A percentile compares a stretch with the other conserved stretches of the same genome.
Evolutionary conservation across 1,140 invertebrate species (phyloP).

Genomic region (Nebria ingens): DNA sequence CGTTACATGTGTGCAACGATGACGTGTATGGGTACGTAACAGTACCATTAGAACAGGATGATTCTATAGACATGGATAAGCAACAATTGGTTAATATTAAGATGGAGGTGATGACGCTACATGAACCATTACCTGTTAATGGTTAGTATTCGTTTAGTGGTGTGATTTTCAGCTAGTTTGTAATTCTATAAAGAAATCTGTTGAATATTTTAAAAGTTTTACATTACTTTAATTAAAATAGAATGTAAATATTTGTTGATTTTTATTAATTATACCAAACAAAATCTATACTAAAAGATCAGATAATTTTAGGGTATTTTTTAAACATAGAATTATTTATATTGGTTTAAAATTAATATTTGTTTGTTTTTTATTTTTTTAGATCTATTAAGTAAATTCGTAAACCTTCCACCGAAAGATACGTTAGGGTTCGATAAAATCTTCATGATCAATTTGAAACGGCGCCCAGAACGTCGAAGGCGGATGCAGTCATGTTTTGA

Average conservation of each 20-base stretch:
- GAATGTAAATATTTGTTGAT: too few relatives aligned
- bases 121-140: conserved; percentile 26
- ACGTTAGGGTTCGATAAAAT: conserved; percentile 64
- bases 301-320: too few relatives aligned
- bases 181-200: too few relatives aligned
- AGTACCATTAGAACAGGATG: conserved; percentile 63
- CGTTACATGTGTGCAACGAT: conserved; percentile 73
- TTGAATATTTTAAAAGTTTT: too few relatives aligned
- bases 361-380: neutral
- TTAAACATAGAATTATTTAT: too few relatives aligned
- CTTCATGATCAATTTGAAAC: conserved; percentile 83
- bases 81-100: conserved; percentile 66
- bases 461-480: conserved; percentile 63
- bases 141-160: too few relatives aligned
- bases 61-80: conserved; percentile 50
- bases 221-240: too few relatives aligned
- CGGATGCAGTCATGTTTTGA: conserved; percentile 72
- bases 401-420: conserved; percentile 41
- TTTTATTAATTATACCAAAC: too few relatives aligned
- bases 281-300: too few relatives aligned
- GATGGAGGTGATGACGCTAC: conserved; percentile 56
- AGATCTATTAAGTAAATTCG: conserved; percentile 30
- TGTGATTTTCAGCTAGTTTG: too few relatives aligned
- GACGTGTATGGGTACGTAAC: conserved; percentile 72
- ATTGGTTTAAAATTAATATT: neutral